Percentiles rank a stretch among this genome's conserved stretches.
Evolutionary conservation across 2,888 invertebrate species (phyloP).

Genomic region (Vanessa cardui): DNA sequence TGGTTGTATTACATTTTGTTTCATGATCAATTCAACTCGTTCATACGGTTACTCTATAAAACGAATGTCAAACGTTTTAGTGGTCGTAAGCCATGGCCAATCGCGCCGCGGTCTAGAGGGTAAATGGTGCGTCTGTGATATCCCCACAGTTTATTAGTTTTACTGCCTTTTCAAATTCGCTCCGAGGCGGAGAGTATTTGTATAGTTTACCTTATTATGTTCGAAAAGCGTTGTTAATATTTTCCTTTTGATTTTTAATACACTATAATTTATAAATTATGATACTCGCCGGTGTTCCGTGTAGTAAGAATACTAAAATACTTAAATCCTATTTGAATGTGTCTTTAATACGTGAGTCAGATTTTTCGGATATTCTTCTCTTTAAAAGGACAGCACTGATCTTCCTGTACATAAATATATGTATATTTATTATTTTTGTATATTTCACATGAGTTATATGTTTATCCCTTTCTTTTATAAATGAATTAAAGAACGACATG

Average conservation of each 20-base stretch:
- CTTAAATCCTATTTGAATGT: no score
- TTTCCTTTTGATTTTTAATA: neutral
- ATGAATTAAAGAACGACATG: no score
- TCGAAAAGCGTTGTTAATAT: neutral
- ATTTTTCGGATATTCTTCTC: no score
- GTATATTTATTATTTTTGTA: no score
- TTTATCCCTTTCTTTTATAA: no score
- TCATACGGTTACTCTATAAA: conserved; percentile 17
- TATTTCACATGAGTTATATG: no score
- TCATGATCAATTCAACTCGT: conserved; percentile 7
- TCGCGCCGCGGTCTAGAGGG: conserved; percentile 18
- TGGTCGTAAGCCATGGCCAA: conserved; percentile 28
- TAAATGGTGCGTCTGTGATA: conserved; percentile 15
- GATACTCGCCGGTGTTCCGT: no score
- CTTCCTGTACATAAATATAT: no score
- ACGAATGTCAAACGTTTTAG: conserved; percentile 28
- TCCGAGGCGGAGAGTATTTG: neutral
- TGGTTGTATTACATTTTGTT: conserved; percentile 9
- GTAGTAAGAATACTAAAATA: no score
- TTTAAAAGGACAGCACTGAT: no score
- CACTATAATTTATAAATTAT: no score
- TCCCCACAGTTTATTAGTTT: conserved; percentile 12
- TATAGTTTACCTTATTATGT: neutral
- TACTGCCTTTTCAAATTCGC: conserved; percentile 4
- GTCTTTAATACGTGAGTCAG: no score